phyloP scores from a whole-genome alignment of 2,113 vertebrate species.

The Pan paniscus region DNA sequence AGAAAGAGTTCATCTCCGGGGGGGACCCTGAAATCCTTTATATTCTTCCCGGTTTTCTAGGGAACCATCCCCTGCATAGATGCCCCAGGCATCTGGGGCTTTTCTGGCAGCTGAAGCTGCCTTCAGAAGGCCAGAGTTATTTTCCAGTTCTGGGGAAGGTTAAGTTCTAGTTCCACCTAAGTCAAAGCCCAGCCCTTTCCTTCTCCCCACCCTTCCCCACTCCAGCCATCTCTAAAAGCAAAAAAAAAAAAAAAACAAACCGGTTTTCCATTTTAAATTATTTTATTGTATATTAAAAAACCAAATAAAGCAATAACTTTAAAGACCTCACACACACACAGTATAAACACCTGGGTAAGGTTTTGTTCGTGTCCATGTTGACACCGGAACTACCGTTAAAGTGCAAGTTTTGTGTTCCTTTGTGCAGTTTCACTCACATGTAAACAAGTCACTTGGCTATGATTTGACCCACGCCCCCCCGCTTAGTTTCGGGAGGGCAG shows the following conservation, averaged over 20 bases:
- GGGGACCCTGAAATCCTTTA: not conserved
- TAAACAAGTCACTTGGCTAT: constrained; percentile 83
- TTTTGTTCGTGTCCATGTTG: constrained; percentile 83
- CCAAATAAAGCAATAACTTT: constrained; percentile 67
- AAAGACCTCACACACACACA: constrained; percentile 58
- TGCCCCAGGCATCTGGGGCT: not conserved
- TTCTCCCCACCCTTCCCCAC: not conserved
- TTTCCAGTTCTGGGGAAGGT: not conserved
- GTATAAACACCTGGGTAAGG: constrained; percentile 80
- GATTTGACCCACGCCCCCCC: constrained; percentile 33
- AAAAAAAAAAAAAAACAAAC: not conserved
- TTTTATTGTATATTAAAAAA: constrained; percentile 84
- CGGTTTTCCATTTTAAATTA: constrained; percentile 64
- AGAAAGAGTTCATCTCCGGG: not conserved
- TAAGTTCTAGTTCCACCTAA: not conserved
- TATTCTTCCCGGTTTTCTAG: not conserved
- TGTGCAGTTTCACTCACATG: constrained; percentile 70
- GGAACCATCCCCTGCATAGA: not conserved
- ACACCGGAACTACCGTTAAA: constrained; percentile 78
- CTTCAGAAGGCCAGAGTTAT: not conserved
- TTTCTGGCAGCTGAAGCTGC: not conserved
- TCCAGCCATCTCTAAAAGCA: not conserved
- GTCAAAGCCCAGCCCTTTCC: not conserved
- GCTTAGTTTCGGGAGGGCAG: not conserved
- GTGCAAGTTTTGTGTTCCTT: constrained; percentile 79